phyloP scores from a whole-genome alignment of 2,797 vertebrate genomes.

The Hydrocynus forskahlii region DNA sequence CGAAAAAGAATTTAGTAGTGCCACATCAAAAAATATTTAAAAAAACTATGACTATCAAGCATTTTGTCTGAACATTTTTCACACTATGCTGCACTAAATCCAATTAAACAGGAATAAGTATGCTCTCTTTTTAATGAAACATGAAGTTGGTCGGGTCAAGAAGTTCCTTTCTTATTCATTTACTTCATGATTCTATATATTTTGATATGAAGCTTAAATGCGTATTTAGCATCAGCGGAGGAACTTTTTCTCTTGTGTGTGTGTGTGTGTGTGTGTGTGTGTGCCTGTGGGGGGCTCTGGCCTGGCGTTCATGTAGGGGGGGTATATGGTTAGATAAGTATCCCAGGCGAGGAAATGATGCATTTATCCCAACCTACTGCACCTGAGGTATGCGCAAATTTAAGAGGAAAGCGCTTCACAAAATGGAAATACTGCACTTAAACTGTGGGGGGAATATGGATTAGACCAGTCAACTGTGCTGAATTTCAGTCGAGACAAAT shows the following conservation, averaged over 20 bases:
- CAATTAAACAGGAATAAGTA: too few relatives aligned
- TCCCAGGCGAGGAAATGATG: constrained; percentile 52
- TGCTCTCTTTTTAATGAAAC: too few relatives aligned
- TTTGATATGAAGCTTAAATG: too few relatives aligned
- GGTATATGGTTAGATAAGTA: constrained; percentile 49
- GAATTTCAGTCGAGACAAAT: constrained; percentile 79
- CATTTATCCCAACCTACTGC: constrained; percentile 81
- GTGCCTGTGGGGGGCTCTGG: not conserved
- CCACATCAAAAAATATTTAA: not conserved
- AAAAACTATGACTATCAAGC: too few relatives aligned
- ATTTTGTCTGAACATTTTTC: too few relatives aligned
- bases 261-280: constrained; percentile 7
- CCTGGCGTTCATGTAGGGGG: not conserved
- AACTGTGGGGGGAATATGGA: constrained; percentile 78
- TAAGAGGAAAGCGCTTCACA: constrained; percentile 68
- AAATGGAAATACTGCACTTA: constrained; percentile 74
- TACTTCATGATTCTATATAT: too few relatives aligned
- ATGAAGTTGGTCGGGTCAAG: too few relatives aligned
- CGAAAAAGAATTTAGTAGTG: not conserved
- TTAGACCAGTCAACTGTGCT: constrained; percentile 79
- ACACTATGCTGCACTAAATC: too few relatives aligned
- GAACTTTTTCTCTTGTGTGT: not conserved
- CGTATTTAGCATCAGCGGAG: too few relatives aligned
- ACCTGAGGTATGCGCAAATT: constrained; percentile 78
- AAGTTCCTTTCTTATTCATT: too few relatives aligned